Conservation (phyloP, 2,113 vertebrate genomes). For the Opisthocomus hoazin region DNA sequence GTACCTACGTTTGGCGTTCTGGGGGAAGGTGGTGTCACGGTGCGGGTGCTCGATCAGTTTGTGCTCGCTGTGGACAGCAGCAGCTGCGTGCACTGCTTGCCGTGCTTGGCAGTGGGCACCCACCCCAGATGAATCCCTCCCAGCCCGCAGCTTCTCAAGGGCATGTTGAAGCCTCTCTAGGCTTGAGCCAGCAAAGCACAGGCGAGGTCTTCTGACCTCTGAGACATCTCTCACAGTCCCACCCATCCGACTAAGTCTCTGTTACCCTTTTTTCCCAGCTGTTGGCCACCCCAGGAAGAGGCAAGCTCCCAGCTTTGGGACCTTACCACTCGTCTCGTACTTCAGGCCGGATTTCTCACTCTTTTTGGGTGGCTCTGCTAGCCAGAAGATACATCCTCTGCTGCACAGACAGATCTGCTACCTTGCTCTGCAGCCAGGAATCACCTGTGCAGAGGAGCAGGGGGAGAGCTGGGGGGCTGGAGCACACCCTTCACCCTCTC, state of each 20-base stretch:
- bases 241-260: not conserved
- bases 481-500: not conserved
- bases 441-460: not conserved
- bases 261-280: not conserved
- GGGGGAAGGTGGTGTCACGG: not conserved
- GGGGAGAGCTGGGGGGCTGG: not conserved
- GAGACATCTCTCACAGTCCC: not conserved
- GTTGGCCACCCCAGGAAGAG: not conserved
- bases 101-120: not conserved
- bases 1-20: fast-evolving
- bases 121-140: not conserved
- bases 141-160: not conserved
- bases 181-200: not conserved
- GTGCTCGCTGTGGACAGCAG: not conserved
- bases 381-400: not conserved
- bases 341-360: not conserved
- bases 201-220: not conserved
- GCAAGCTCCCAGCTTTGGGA: not conserved
- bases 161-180: not conserved
- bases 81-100: fast-evolving
- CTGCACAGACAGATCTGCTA: not conserved
- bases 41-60: not conserved
- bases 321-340: not conserved
- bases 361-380: not conserved
- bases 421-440: not conserved